These are phyloP conservation scores for Sciurus carolinensis DNA, from an alignment of 2,797 vertebrate genomes.

Conservation along the genomic window DNA sequence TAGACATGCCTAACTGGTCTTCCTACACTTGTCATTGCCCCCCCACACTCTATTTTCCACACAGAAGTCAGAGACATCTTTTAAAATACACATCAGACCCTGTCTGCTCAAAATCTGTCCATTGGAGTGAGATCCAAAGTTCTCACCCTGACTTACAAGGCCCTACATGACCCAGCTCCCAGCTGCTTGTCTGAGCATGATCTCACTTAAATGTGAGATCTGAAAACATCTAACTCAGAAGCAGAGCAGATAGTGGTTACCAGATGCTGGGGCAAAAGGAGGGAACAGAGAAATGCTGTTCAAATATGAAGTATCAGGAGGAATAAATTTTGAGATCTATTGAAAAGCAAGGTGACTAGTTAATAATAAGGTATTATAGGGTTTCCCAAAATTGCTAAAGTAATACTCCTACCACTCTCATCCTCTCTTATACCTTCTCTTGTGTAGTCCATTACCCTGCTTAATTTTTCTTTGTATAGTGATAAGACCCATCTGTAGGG, in stretches of 20 bases:
- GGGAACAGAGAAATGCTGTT: not conserved
- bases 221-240: not conserved
- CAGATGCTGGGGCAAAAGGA: not conserved
- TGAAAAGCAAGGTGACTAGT: not conserved
- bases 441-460: not conserved
- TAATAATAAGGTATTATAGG: not conserved
- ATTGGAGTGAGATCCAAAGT: constrained; percentile 30
- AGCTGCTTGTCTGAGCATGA: constrained; percentile 42
- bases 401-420: not conserved
- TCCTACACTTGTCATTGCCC: not conserved
- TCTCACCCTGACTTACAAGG: constrained; percentile 30
- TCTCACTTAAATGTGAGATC: constrained; percentile 26
- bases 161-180: not conserved
- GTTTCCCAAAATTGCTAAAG: constrained; percentile 25
- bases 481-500: not conserved
- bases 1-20: constrained; percentile 24
- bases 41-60: constrained; percentile 44
- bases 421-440: not conserved
- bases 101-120: constrained; percentile 52
- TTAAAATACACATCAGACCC: constrained; percentile 31
- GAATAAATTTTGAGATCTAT: not conserved
- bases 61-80: not conserved
- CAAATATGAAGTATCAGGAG: not conserved
- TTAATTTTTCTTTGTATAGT: constrained; percentile 26
- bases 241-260: not conserved